Conservation (phyloP, 2,113 vertebrate genomes). For the Sminthopsis crassicaudata region DNA sequence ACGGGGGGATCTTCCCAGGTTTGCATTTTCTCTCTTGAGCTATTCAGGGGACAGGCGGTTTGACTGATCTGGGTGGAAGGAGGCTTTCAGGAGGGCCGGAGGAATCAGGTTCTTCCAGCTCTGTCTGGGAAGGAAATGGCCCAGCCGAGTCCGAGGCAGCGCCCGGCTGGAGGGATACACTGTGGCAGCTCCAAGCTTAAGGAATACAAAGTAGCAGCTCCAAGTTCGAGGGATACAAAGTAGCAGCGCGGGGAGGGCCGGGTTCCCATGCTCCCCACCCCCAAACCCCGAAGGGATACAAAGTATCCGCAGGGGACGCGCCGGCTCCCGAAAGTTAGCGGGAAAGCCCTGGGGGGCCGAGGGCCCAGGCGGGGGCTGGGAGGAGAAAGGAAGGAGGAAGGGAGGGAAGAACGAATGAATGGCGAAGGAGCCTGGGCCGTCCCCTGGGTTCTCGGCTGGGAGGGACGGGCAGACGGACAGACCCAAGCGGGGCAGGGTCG, state of each 20-base stretch:
- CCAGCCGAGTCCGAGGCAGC: neutral
- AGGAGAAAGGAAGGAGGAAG: neutral
- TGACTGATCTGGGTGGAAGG: too few relatives aligned
- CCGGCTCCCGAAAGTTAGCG: neutral
- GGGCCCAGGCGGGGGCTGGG: neutral
- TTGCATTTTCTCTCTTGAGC: neutral
- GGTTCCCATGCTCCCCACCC: too few relatives aligned
- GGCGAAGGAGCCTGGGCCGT: too few relatives aligned
- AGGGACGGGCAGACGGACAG: neutral
- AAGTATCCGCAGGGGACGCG: neutral
- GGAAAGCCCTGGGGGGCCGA: neutral
- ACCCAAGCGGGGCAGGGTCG: neutral
- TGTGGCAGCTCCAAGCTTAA: neutral
- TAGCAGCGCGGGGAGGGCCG: too few relatives aligned
- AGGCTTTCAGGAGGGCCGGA: too few relatives aligned
- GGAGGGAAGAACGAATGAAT: neutral
- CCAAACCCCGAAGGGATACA: too few relatives aligned
- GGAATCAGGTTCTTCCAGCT: neutral
- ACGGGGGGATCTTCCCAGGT: too few relatives aligned
- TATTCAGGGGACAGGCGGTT: neutral
- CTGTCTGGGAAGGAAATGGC: neutral
- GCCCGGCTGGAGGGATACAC: neutral
- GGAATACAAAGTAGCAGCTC: too few relatives aligned
- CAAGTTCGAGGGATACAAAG: too few relatives aligned
- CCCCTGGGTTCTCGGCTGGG: too few relatives aligned